Percentiles rank a stretch among this genome's conserved stretches.
Evolutionary conservation across 2,797 vertebrate species (phyloP).

Genomic region (Sternotherus odoratus): DNA sequence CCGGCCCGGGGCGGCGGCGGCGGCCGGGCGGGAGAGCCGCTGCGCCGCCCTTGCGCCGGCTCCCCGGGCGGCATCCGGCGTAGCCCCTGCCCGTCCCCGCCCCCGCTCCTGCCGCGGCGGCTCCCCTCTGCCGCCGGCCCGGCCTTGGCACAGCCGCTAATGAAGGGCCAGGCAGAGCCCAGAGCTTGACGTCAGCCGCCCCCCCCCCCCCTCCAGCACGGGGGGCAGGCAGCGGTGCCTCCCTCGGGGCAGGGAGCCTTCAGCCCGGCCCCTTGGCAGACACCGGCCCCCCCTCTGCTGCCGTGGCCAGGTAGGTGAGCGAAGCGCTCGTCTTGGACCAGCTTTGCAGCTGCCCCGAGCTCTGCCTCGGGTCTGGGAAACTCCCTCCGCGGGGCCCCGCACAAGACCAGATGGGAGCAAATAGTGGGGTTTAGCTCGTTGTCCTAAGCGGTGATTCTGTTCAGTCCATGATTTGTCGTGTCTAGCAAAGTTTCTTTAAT

Average conservation of each 20-base stretch:
- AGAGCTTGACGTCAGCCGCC: neutral
- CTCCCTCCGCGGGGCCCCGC: too few species aligned
- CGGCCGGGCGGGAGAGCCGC: neutral
- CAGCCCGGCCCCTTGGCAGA: neutral
- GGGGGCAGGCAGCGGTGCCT: neutral
- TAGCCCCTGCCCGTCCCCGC: neutral
- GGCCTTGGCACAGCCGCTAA: neutral
- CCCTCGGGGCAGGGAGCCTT: too few species aligned
- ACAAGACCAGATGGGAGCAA: fast-evolving
- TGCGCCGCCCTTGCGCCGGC: neutral
- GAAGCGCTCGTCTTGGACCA: fast-evolving
- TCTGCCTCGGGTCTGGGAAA: neutral
- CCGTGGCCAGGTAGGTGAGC: too few species aligned
- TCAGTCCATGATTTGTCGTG: neutral
- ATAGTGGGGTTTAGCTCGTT: neutral
- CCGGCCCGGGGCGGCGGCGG: neutral
- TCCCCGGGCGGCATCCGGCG: neutral
- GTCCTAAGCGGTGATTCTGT: neutral
- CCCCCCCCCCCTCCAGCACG: too few species aligned
- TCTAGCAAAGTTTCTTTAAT: neutral
- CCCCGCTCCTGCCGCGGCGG: fast-evolving
- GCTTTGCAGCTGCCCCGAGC: too few species aligned
- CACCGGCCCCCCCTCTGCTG: fast-evolving
- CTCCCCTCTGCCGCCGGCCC: too few species aligned
- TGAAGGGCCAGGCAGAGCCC: fast-evolving